A percentile compares a stretch with the other conserved stretches of the same genome.
phyloP scores from a whole-genome alignment of 1,140 invertebrate genomes.

The Saccostrea echinata region DNA sequence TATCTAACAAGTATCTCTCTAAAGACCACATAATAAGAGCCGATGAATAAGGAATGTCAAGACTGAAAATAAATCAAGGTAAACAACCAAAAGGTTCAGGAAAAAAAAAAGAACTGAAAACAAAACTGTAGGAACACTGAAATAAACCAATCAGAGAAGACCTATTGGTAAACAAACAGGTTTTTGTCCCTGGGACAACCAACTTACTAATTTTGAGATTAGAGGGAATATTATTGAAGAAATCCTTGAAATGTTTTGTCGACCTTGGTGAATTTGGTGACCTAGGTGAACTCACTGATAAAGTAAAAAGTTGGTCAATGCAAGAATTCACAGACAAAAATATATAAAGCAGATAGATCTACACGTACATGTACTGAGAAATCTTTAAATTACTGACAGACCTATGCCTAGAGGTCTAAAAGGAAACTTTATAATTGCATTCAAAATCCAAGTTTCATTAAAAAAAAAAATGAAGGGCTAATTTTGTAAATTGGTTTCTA shows the following conservation, averaged over 20 bases:
- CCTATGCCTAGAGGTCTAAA: no score
- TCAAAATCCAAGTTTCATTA: no score
- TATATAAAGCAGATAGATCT: background rate
- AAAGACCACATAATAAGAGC: no score
- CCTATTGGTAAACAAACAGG: background rate
- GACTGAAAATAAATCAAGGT: background rate
- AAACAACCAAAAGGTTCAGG: background rate
- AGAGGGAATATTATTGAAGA: background rate
- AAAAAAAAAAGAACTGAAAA: background rate
- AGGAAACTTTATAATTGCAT: no score
- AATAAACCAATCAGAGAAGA: background rate
- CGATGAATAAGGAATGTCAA: no score
- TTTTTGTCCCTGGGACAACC: background rate
- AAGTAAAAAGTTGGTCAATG: conserved; percentile 13
- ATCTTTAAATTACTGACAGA: no score
- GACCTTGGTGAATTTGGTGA: conserved; percentile 14
- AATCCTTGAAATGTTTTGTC: conserved; percentile 19
- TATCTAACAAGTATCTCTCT: no score
- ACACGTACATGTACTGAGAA: no score
- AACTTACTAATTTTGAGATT: conserved; percentile 14
- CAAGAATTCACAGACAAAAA: background rate
- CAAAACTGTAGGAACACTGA: background rate
- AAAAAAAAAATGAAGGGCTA: no score
- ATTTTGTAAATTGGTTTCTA: no score
- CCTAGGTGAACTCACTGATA: background rate